Percentiles rank a stretch among this genome's conserved stretches.
phyloP scores from a whole-genome alignment of 2,797 vertebrate species.

The Anguilla megastoma region DNA sequence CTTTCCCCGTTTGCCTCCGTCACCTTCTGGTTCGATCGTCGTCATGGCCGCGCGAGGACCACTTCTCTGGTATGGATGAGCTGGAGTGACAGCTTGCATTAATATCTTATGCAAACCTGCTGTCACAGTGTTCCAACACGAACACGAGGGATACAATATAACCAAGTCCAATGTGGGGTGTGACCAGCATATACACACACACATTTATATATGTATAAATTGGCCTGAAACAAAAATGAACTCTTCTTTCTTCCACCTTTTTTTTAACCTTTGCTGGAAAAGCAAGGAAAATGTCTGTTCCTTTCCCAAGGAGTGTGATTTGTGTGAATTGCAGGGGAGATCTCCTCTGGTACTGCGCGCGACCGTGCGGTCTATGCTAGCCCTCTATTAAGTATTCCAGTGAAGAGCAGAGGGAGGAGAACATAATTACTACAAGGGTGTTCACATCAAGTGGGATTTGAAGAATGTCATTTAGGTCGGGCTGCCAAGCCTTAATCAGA shows the following conservation, averaged over 20 bases:
- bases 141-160: background rate
- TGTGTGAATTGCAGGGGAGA: slow-evolving; percentile 44
- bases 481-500: slow-evolving; percentile 54
- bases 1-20: background rate
- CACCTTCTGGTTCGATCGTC: background rate
- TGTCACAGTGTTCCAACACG: background rate
- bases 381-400: slow-evolving; percentile 55
- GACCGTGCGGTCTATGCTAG: slow-evolving; percentile 16
- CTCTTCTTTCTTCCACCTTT: slow-evolving; percentile 47
- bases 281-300: slow-evolving; percentile 47
- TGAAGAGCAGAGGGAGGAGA: slow-evolving; percentile 45
- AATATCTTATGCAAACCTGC: slow-evolving; percentile 1
- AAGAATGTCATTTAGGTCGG: slow-evolving; percentile 57
- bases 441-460: slow-evolving; percentile 47
- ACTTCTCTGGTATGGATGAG: background rate
- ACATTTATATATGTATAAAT: no score
- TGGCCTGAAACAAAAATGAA: slow-evolving; percentile 52
- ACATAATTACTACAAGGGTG: slow-evolving; percentile 51
- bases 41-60: background rate
- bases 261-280: slow-evolving; percentile 34
- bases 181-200: background rate
- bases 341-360: slow-evolving; percentile 52
- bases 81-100: slow-evolving; percentile 5
- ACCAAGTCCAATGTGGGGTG: background rate
- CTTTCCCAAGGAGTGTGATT: slow-evolving; percentile 58